phyloP scores from a whole-genome alignment of 2,113 vertebrate genomes.

The Pteruthius melanotis region DNA sequence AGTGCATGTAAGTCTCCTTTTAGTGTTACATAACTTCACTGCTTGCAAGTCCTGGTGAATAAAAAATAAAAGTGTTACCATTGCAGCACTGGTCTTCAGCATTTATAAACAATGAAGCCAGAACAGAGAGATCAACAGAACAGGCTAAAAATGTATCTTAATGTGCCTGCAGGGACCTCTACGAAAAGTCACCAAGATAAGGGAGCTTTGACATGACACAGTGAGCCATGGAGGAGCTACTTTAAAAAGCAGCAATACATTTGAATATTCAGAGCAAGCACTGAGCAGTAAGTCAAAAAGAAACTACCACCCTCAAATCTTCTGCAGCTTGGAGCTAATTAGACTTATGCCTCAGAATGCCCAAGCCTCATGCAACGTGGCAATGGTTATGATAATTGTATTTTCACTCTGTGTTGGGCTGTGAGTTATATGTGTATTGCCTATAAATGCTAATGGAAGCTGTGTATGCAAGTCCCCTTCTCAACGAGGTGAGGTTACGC shows the following conservation, averaged over 20 bases:
- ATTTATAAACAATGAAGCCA: constrained; percentile 68
- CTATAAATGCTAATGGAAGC: constrained; percentile 60
- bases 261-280: constrained; percentile 72
- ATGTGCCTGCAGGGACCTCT: constrained; percentile 54
- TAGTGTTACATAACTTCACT: neutral
- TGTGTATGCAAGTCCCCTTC: constrained; percentile 51
- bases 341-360: constrained; percentile 66
- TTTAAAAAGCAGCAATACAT: constrained; percentile 68
- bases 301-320: constrained; percentile 67
- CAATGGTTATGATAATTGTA: constrained; percentile 75
- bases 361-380: constrained; percentile 40
- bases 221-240: constrained; percentile 59
- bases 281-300: constrained; percentile 67
- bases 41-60: constrained; percentile 11
- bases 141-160: constrained; percentile 68
- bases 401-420: constrained; percentile 52
- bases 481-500: constrained; percentile 37
- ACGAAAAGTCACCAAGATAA: constrained; percentile 63
- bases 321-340: constrained; percentile 75
- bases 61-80: constrained; percentile 52
- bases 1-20: neutral
- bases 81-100: constrained; percentile 20
- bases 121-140: constrained; percentile 68
- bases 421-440: constrained; percentile 59
- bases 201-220: constrained; percentile 67